Evolutionary conservation across 2,888 invertebrate genomes (phyloP), one percentile per base, ranked within the genome.

Genomic region (Ptycholaimellus sp.): DNA sequence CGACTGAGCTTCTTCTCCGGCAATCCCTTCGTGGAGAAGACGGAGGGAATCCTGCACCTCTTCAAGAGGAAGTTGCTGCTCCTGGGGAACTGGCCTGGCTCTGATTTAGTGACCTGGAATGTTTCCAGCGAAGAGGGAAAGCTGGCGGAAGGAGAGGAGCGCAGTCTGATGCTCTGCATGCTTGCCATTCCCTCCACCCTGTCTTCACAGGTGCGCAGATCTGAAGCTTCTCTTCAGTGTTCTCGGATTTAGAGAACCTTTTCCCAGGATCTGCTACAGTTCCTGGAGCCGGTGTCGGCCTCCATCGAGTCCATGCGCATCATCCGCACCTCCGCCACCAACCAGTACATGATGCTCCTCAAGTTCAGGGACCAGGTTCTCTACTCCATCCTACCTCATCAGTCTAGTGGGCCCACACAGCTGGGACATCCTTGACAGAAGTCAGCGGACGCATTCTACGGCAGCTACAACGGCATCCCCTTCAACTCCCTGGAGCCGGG

Each of bases 271-370:
- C 66, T 96, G 34, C 65, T 96, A 23, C 76, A 76, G 17, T 99
- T 93, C 59, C 77, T 83, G 22, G 83, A 83, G 0, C 83, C 90
- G 6, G 85, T 83, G 51, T 78, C 21, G 14, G 14, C 25, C 6
- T 76, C 77, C 54, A 76, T 93, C 27, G 74, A 79, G 40, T 76
- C 81, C 56, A 78, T 93, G 47, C 70, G 83, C 44, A 82, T 99
- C 34, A 71, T 99, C 33, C 68, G 85, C 18, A 81, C 81, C 37
- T 72, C 73, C 17, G 64, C 68, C 14, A 83, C 87, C 0, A 90
- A 93, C 62, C 85, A 87, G 58, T 99, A 90, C 56, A 93, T 96
- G 90, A 80, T 83, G 30, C 64, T 99, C 19, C 65, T 96, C 27
- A 85, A 81, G 67, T 87, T 72, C 52, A 61, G 60, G 43, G 57